Conservation (phyloP, 2,113 vertebrate species). For the Pelecanoides urinatrix region DNA sequence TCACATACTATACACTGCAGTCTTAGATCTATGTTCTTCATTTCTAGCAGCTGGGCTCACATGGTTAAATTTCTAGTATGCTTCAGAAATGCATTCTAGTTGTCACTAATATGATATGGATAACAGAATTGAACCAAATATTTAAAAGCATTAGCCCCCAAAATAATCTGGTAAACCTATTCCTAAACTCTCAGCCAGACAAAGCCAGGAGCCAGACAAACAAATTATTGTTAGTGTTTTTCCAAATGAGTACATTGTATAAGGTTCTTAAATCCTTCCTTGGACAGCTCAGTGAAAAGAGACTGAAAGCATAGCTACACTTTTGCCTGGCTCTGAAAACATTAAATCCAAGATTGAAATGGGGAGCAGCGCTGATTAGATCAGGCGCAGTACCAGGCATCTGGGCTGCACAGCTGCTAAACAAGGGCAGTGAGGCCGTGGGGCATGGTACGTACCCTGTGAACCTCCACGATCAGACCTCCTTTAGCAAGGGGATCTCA, state of each 20-base stretch:
- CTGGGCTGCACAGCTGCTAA: neutral
- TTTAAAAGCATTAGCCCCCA: neutral
- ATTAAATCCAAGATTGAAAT: neutral
- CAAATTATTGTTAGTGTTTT: neutral
- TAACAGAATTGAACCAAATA: neutral
- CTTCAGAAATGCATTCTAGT: neutral
- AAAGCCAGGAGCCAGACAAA: neutral
- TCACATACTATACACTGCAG: neutral
- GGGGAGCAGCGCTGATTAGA: neutral
- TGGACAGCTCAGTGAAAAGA: neutral
- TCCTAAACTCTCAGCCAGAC: neutral
- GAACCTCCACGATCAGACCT: neutral
- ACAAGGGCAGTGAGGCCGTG: neutral
- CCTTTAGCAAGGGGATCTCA: neutral
- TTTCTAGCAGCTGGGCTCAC: neutral
- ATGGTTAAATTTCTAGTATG: neutral
- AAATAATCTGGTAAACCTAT: neutral
- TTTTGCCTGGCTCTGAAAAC: neutral
- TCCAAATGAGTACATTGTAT: neutral
- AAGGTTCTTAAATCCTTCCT: neutral
- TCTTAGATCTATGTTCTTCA: neutral
- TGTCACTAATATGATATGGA: neutral
- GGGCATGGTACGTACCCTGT: accelerated
- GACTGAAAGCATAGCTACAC: neutral
- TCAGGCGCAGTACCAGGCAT: neutral